Evolutionary conservation across 2,797 vertebrate genomes (phyloP).

Genomic region (Notolepis coatsorum): DNA sequence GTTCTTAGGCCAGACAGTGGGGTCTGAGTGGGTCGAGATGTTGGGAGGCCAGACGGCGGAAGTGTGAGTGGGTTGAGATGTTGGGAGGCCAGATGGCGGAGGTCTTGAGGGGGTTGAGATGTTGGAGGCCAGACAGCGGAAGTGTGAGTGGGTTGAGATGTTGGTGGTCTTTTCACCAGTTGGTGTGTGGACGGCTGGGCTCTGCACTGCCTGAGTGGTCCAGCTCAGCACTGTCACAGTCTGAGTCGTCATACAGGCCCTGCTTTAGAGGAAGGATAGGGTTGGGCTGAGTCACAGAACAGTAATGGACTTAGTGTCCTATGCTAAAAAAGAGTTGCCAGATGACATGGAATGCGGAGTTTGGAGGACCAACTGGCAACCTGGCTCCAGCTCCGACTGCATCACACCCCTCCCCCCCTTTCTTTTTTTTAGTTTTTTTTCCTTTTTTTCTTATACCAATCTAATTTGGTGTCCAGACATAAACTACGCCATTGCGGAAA

Average conservation of each 20-base stretch:
- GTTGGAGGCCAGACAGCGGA: background rate
- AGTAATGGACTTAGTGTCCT: background rate
- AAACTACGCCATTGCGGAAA: too few species aligned
- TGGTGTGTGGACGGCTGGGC: slow-evolving; percentile 79
- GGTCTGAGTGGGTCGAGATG: too few species aligned
- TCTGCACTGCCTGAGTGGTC: slow-evolving; percentile 88
- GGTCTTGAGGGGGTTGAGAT: slow-evolving; percentile 16
- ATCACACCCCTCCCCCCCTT: background rate
- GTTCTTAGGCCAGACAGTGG: too few species aligned
- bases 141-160: slow-evolving; percentile 10
- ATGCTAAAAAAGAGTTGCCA: too few species aligned
- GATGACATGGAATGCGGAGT: too few species aligned
- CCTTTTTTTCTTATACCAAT: too few species aligned
- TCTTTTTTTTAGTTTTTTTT: too few species aligned
- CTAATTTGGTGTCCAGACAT: too few species aligned
- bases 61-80: too few species aligned
- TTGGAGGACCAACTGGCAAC: too few species aligned
- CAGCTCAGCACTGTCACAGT: slow-evolving; percentile 91
- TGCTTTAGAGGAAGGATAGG: slow-evolving; percentile 43
- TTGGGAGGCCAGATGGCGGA: slow-evolving; percentile 7
- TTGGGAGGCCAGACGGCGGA: too few species aligned
- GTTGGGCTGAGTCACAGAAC: background rate
- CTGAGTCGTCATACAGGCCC: slow-evolving; percentile 87
- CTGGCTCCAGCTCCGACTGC: too few species aligned
- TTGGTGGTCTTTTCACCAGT: slow-evolving; percentile 80